Evolutionary conservation across 1,140 invertebrate species (phyloP), one percentile per base, ranked within the genome.

Genomic region (Nasonia vitripennis): DNA sequence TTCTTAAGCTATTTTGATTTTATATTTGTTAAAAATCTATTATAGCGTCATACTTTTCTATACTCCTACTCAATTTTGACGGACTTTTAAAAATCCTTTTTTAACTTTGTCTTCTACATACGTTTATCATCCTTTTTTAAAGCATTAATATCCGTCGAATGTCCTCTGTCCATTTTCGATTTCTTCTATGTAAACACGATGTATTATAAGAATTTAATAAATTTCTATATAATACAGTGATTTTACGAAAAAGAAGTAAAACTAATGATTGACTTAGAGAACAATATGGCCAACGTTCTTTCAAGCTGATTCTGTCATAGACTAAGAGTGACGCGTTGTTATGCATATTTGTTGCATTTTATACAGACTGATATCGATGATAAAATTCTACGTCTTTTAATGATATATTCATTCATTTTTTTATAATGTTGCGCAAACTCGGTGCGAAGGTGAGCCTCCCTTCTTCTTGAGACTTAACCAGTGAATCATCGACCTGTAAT

Each of bases 11-110:
- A 88, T 90, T 34, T 79, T 74, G 81, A 80, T 87, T 90, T 90
- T 88, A 89, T 87, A 90, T 89, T 90, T 90, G 85, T 90, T 89
- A 78, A 90, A 75, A 88, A 89, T 90, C 90, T 90, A 90, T 90
- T 89, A 88, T 89, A 89, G 85, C 90, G 88, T 87, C 89, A 89
- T 87, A 74, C 87, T 88, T 88, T 91, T 91, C 84, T 87, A 89
- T 71, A 86, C 67, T 86, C 41, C 41, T 83, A 86, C 78, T 78
- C 37, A 37, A 83, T 86, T 86, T 86, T 23, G 77, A 86, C 81
- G 81, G 77, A 78, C 67, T 86, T 86, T 79, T 86, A 73, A 62
- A n/a, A 31, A 41, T 23, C 10, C 31, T 71, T 81, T 77, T 51
- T 78, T 71, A 71, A 81, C 79, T 85, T 86, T 83, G 87, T 62